phyloP scores from a whole-genome alignment of 2,888 invertebrate species.

The Trachelus iudaicus region DNA sequence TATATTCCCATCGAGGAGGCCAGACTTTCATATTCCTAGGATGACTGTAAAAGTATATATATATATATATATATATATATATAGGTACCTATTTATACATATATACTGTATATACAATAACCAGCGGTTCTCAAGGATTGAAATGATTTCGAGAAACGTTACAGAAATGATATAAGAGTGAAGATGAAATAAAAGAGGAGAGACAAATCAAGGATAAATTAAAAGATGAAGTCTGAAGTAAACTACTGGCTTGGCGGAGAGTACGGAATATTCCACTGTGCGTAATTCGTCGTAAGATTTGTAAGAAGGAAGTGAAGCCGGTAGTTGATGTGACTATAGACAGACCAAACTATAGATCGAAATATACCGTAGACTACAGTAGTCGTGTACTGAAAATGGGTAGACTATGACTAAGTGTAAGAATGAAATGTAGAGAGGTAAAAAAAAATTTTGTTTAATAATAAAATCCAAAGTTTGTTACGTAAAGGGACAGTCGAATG shows the following conservation, averaged over 20 bases:
- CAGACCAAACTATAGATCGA: neutral
- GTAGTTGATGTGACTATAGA: neutral
- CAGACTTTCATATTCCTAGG: neutral
- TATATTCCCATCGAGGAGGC: conserved; percentile 17
- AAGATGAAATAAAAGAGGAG: neutral
- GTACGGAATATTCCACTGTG: neutral
- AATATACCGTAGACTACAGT: neutral
- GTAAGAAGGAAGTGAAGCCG: neutral
- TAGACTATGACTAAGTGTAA: neutral
- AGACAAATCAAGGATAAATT: neutral
- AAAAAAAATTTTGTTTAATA: neutral
- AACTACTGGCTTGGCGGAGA: neutral
- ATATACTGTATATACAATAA: neutral
- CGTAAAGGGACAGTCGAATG: neutral
- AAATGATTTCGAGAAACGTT: neutral
- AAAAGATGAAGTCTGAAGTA: no score
- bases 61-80: no score
- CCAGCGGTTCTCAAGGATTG: neutral
- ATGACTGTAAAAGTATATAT: neutral
- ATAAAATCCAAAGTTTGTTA: neutral
- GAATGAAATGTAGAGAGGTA: neutral
- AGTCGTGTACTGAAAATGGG: neutral
- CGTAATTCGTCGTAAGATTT: neutral
- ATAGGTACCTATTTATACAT: neutral
- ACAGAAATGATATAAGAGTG: neutral